Conservation (phyloP, 2,113 vertebrate genomes). For the Pseudolaguvia tuberculata region DNA sequence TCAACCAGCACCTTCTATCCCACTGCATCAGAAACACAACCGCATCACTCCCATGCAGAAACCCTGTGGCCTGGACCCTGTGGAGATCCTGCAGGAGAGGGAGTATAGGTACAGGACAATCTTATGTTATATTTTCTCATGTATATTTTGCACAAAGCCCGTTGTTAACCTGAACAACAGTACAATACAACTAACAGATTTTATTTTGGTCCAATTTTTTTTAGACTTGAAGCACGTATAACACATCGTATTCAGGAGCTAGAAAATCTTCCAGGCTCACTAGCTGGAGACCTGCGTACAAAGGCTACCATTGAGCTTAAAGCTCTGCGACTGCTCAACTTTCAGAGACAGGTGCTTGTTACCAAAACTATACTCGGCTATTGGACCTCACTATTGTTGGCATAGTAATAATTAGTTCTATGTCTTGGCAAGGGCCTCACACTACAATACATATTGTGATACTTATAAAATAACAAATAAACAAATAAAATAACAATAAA, state of each 20-base stretch:
- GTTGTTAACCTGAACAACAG: background rate
- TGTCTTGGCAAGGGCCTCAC: no score
- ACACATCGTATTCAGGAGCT: constrained; percentile 94
- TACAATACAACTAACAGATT: background rate
- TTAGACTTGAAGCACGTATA: constrained; percentile 90
- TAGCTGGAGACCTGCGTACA: constrained; percentile 89
- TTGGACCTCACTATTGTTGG: no score
- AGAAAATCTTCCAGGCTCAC: constrained; percentile 89
- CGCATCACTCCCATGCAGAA: constrained; percentile 94
- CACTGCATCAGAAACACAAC: constrained; percentile 89
- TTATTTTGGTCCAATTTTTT: background rate
- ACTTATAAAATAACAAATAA: no score
- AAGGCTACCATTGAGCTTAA: constrained; percentile 97
- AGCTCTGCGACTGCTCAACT: constrained; percentile 89
- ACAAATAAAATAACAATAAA: no score
- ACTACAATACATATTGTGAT: no score
- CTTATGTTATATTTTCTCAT: background rate
- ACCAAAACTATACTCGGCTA: no score
- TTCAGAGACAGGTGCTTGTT: constrained; percentile 87
- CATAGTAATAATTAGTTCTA: no score
- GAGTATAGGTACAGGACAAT: constrained; percentile 79
- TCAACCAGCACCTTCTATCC: constrained; percentile 82
- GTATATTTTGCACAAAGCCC: background rate
- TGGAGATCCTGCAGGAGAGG: constrained; percentile 93
- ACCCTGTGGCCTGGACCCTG: constrained; percentile 88